Conservation (phyloP, 2,797 vertebrate genomes). For the Gallinago nigripennis region DNA sequence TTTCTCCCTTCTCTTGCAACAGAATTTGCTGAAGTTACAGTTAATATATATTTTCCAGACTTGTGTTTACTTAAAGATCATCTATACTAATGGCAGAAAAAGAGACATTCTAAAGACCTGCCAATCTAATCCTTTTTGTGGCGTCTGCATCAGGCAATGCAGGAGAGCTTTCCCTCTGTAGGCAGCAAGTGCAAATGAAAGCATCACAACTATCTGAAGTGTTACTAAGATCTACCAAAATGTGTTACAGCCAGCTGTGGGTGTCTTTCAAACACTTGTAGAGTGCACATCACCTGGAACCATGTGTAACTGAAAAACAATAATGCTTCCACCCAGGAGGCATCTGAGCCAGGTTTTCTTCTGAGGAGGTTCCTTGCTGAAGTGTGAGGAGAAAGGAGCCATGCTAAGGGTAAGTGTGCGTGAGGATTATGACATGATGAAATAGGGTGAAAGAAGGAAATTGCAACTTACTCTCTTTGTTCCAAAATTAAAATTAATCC, state of each 20-base stretch:
- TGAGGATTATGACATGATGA: not conserved
- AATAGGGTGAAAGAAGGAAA: not conserved
- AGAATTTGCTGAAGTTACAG: not conserved
- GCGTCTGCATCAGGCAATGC: not conserved
- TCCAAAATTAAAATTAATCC: not conserved
- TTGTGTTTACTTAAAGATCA: not conserved
- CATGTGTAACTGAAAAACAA: not conserved
- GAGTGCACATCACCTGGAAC: not conserved
- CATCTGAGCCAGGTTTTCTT: not conserved
- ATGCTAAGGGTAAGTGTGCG: not conserved
- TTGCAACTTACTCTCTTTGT: not conserved
- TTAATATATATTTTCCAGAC: not conserved
- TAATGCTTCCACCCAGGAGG: not conserved
- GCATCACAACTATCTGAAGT: not conserved
- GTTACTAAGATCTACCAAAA: not conserved
- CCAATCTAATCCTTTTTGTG: not conserved
- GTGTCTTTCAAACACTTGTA: not conserved
- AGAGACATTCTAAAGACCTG: not conserved
- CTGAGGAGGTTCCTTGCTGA: not conserved
- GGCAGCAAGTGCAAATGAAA: not conserved
- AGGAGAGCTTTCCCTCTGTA: not conserved
- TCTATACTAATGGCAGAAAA: not conserved
- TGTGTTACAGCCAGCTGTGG: not conserved
- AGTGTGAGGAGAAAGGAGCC: not conserved
- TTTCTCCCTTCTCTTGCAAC: not conserved